phyloP scores from a whole-genome alignment of 2,113 vertebrate species.

The Heterochromis multidens region DNA sequence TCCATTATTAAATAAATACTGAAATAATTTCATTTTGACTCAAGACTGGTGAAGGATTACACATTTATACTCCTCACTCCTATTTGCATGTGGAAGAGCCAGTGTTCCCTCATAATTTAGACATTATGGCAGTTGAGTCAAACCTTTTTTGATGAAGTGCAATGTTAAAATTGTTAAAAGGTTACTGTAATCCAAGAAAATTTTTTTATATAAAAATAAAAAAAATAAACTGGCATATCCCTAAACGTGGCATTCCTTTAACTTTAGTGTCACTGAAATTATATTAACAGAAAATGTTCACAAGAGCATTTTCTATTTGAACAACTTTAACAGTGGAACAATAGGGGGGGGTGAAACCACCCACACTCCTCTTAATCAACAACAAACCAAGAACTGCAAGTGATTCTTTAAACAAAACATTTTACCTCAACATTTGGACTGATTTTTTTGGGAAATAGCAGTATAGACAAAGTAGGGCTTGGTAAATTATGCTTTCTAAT shows the following conservation, averaged over 20 bases:
- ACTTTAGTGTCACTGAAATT: background rate
- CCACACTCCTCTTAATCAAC: background rate
- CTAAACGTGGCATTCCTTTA: background rate
- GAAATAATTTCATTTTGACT: slow-evolving; percentile 54
- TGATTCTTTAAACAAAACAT: background rate
- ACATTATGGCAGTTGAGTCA: background rate
- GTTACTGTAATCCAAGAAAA: background rate
- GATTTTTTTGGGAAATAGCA: background rate
- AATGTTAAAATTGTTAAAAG: background rate
- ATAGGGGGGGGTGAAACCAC: background rate
- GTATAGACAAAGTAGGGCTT: background rate
- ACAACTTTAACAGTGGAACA: background rate
- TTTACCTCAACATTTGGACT: background rate
- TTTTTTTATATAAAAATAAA: background rate
- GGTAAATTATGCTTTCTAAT: background rate
- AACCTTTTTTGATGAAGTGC: background rate
- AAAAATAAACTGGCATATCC: accelerated
- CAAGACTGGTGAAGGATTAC: slow-evolving; percentile 34
- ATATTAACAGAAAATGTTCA: background rate
- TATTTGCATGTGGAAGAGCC: background rate
- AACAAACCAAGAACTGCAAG: background rate
- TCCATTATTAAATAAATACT: slow-evolving; percentile 50
- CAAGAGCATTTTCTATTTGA: background rate
- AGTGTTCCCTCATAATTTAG: slow-evolving; percentile 1
- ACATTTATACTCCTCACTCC: background rate